Conservation (phyloP, 2,888 invertebrate genomes). For the Dorcus parallelipipedus region DNA sequence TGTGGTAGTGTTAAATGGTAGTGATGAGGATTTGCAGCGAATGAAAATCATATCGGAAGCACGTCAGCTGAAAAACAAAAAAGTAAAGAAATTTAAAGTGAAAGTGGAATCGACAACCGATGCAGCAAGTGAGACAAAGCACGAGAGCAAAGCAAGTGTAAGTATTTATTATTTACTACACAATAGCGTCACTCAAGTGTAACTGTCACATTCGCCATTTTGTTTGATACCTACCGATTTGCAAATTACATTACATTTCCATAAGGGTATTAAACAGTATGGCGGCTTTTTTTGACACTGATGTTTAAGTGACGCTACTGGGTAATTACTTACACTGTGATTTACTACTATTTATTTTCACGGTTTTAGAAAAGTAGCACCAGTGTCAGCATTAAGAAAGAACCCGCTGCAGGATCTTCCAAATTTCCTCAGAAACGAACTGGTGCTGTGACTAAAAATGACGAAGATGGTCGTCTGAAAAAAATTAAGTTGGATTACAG, state of each 20-base stretch:
- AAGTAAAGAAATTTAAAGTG: conserved; percentile 54
- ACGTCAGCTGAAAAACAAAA: conserved; percentile 68
- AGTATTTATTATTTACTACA: not conserved
- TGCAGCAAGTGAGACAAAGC: conserved; percentile 4
- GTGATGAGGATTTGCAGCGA: conserved; percentile 69
- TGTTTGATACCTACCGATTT: too few species aligned
- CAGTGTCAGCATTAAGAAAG: conserved; percentile 1
- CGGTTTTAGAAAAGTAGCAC: not conserved
- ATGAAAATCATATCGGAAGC: conserved; percentile 65
- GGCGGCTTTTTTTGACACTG: too few species aligned
- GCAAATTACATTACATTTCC: too few species aligned
- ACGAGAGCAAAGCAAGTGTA: conserved; percentile 13
- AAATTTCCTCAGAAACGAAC: conserved; percentile 26
- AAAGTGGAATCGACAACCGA: conserved; percentile 23
- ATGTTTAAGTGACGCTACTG: too few species aligned
- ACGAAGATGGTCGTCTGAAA: conserved; percentile 63
- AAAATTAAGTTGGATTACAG: conserved; percentile 78
- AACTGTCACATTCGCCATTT: too few species aligned
- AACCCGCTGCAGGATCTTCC: not conserved
- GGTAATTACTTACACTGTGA: too few species aligned
- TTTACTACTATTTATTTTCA: not conserved
- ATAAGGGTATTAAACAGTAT: too few species aligned
- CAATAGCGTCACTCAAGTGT: too few species aligned
- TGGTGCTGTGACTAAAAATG: conserved; percentile 19
- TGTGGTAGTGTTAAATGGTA: conserved; percentile 83